These are phyloP conservation scores for Auanema freiburgensis DNA, from an alignment of 2,888 invertebrate species.

Conservation along the genomic window DNA sequence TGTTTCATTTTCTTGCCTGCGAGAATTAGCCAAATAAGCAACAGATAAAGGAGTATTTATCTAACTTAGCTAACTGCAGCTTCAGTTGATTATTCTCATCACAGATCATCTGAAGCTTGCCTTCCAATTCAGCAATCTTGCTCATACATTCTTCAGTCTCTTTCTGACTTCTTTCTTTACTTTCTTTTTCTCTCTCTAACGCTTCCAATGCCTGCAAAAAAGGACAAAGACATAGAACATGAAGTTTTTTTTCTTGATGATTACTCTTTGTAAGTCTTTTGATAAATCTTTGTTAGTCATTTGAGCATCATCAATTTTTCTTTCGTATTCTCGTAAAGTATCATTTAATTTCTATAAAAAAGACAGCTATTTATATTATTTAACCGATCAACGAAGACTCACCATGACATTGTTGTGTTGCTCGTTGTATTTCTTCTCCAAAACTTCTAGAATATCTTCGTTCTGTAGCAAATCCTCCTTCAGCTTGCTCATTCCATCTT, in stretches of 20 bases:
- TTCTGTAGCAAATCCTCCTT: slow-evolving; percentile 53
- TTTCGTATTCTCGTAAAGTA: slow-evolving; percentile 50
- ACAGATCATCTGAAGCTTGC: slow-evolving; percentile 30
- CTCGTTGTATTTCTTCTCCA: slow-evolving; percentile 58
- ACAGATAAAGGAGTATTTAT: slow-evolving; percentile 1
- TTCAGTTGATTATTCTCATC: slow-evolving; percentile 35
- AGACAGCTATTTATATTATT: neutral
- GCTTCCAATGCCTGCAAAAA: slow-evolving; percentile 28
- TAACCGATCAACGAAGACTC: neutral
- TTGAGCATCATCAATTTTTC: slow-evolving; percentile 46
- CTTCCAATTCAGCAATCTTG: slow-evolving; percentile 38
- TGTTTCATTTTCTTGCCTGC: slow-evolving; percentile 20
- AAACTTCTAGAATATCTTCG: slow-evolving; percentile 54
- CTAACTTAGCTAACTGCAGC: slow-evolving; percentile 27
- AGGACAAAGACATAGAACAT: neutral
- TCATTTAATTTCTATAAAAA: slow-evolving; percentile 49
- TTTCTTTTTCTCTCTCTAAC: slow-evolving; percentile 31
- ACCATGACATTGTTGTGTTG: slow-evolving; percentile 60
- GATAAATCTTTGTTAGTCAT: slow-evolving; percentile 48
- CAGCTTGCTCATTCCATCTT: slow-evolving; percentile 36
- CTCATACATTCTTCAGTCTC: slow-evolving; percentile 36
- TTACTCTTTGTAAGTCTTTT: slow-evolving; percentile 13
- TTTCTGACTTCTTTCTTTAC: slow-evolving; percentile 29
- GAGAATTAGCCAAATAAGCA: neutral
- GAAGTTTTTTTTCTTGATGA: neutral